phyloP scores from a whole-genome alignment of 2,797 vertebrate genomes.

The Enteromius thamalakanensis region DNA sequence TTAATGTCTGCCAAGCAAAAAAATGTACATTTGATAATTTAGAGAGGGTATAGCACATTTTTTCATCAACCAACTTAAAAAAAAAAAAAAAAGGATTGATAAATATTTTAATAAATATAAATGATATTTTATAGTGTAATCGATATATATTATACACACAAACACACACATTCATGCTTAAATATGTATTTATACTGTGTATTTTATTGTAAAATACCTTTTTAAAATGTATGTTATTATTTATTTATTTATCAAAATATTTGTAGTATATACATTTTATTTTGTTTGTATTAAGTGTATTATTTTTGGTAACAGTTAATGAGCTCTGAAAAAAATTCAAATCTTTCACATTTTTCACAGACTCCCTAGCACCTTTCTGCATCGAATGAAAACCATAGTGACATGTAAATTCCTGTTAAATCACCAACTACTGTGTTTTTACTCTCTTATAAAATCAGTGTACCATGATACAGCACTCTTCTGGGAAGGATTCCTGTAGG shows the following conservation, averaged over 20 bases:
- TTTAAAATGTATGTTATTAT: neutral
- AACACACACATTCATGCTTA: too few relatives aligned
- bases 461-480: neutral
- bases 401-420: neutral
- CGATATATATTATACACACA: too few relatives aligned
- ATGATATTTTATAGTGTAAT: too few relatives aligned
- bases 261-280: neutral
- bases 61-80: neutral
- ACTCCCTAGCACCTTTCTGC: neutral
- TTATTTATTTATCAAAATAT: neutral
- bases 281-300: neutral
- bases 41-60: neutral
- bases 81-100: neutral
- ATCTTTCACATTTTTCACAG: neutral
- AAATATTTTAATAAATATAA: neutral
- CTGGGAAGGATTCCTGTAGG: neutral
- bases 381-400: neutral
- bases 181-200: too few relatives aligned
- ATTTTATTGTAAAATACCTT: neutral
- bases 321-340: neutral
- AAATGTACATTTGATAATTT: neutral
- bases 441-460: neutral
- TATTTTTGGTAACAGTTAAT: neutral
- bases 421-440: neutral
- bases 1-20: neutral